phyloP scores from a whole-genome alignment of 2,797 vertebrate genomes.

The Artibeus lituratus region DNA sequence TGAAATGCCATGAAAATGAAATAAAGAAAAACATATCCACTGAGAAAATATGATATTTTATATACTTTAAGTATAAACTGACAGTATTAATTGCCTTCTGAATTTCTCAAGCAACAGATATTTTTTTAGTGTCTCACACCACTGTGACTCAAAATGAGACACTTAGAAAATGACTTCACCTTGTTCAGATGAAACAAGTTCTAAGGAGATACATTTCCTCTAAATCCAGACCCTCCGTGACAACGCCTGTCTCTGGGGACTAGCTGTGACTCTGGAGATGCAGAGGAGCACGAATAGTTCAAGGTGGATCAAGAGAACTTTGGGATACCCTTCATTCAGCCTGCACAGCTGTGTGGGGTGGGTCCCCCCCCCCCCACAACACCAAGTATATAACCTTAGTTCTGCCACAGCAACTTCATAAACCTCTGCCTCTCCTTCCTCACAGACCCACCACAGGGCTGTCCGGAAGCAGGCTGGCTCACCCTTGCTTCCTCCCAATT shows the following conservation, averaged over 20 bases:
- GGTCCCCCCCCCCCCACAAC: not conserved
- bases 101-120: not conserved
- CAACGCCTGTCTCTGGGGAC: constrained; percentile 3
- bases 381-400: not conserved
- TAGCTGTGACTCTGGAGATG: not conserved
- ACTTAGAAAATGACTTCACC: not conserved
- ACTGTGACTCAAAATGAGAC: not conserved
- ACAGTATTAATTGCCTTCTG: not conserved
- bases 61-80: not conserved
- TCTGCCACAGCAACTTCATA: not conserved
- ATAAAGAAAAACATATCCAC: not conserved
- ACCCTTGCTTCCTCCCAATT: not conserved
- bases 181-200: constrained; percentile 17
- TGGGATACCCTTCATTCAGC: not conserved
- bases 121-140: not conserved
- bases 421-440: not conserved
- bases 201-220: not conserved
- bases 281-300: constrained; percentile 13
- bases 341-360: not conserved
- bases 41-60: not conserved
- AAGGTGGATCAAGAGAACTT: not conserved
- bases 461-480: not conserved
- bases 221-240: constrained; percentile 14
- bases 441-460: fast-evolving
- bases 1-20: not conserved